Evolutionary conservation across 2,113 vertebrate genomes (phyloP).

Genomic region (Eulemur rufifrons): DNA sequence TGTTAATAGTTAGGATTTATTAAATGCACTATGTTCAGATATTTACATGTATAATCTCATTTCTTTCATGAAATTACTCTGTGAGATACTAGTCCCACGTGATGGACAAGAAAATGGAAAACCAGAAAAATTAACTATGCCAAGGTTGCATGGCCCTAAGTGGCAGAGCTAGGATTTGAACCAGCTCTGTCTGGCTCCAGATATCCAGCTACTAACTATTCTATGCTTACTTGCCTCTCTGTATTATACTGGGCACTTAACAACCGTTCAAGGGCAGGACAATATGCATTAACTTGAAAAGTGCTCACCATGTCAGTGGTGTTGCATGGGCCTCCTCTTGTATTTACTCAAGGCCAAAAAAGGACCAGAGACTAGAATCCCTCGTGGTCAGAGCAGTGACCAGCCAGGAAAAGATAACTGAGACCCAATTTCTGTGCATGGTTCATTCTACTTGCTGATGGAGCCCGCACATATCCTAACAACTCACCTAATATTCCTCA

Average conservation of each 20-base stretch:
- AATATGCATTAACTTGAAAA: not conserved
- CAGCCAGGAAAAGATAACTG: not conserved
- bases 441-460: not conserved
- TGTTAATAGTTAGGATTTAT: conserved; percentile 78
- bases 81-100: not conserved
- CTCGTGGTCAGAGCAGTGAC: not conserved
- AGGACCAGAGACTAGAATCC: not conserved
- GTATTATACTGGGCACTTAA: not conserved
- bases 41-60: conserved; percentile 66
- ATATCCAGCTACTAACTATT: not conserved
- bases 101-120: conserved; percentile 43
- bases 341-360: conserved; percentile 28
- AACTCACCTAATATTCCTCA: not conserved
- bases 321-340: not conserved
- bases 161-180: not conserved
- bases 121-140: not conserved
- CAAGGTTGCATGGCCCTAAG: not conserved
- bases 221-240: not conserved
- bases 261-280: not conserved
- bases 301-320: not conserved
- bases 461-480: not conserved
- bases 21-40: conserved; percentile 76
- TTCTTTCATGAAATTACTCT: conserved; percentile 48
- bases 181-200: not conserved
- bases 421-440: not conserved